These are phyloP conservation scores for Acrobasis repandana DNA, from an alignment of 2,888 invertebrate species.

Conservation along the genomic window DNA sequence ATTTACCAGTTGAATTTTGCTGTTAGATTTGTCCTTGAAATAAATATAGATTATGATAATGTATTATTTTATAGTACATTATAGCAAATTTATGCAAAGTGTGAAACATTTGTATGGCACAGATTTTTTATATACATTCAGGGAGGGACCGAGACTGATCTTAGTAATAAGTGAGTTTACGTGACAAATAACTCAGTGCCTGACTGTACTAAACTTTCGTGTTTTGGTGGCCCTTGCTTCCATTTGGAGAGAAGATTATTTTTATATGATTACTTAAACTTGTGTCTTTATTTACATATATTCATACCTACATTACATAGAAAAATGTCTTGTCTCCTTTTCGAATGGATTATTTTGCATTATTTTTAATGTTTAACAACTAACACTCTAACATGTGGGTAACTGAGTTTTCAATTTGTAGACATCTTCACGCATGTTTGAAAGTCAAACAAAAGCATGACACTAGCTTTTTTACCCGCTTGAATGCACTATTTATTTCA, in stretches of 20 bases:
- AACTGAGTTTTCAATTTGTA: not conserved
- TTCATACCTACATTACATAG: not conserved
- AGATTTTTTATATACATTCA: not conserved
- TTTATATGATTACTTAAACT: not conserved
- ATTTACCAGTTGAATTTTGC: not conserved
- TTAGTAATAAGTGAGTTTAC: too few relatives aligned
- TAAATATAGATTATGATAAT: not conserved
- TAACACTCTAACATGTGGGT: not conserved
- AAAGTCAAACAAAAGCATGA: conserved; percentile 52
- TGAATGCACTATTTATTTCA: conserved; percentile 60
- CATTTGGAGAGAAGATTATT: conserved; percentile 1
- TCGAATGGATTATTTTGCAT: not conserved
- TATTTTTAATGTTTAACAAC: not conserved
- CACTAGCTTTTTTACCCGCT: conserved; percentile 60
- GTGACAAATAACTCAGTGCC: too few relatives aligned
- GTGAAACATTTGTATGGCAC: not conserved
- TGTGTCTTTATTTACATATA: not conserved
- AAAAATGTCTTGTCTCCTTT: conserved; percentile 2
- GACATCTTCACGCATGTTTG: conserved; percentile 40
- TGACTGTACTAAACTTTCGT: too few relatives aligned
- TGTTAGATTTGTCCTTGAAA: not conserved
- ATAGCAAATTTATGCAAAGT: too few relatives aligned
- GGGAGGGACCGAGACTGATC: too few relatives aligned
- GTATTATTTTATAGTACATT: too few relatives aligned
- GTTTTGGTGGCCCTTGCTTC: not conserved